Evolutionary conservation across 2,888 invertebrate genomes (phyloP).

Genomic region (Petrophora chlorosata): DNA sequence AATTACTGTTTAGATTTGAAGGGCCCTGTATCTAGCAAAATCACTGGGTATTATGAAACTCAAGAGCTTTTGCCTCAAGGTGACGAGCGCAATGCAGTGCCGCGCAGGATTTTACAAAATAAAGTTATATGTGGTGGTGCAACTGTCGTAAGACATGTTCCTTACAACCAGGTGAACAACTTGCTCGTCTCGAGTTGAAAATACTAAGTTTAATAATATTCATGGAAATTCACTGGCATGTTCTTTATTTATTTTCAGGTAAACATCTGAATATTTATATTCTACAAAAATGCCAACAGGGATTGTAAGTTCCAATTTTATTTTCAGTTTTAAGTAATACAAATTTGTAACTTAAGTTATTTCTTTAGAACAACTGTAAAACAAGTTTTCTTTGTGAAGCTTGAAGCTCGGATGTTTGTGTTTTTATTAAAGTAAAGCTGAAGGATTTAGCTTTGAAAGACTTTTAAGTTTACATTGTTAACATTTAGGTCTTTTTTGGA

Average conservation of each 20-base stretch:
- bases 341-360: constrained; percentile 11
- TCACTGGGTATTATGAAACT: too few species aligned
- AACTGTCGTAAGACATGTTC: too few species aligned
- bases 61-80: too few species aligned
- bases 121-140: too few species aligned
- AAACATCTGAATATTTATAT: not conserved
- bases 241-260: constrained; percentile 3
- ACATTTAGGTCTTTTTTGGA: not conserved
- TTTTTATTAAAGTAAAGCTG: constrained; percentile 15
- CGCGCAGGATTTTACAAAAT: too few species aligned
- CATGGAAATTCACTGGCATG: not conserved
- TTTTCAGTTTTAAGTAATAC: not conserved
- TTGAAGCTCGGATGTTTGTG: constrained; percentile 9
- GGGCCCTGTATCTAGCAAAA: too few species aligned
- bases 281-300: not conserved
- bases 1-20: too few species aligned
- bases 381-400: constrained; percentile 17
- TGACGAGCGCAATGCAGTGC: too few species aligned
- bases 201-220: not conserved
- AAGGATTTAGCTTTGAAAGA: not conserved
- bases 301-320: constrained; percentile 1
- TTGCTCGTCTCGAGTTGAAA: too few species aligned
- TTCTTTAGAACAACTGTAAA: constrained; percentile 22
- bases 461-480: not conserved
- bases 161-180: too few species aligned